phyloP scores from a whole-genome alignment of 2,113 vertebrate genomes.

The Mirounga angustirostris region DNA sequence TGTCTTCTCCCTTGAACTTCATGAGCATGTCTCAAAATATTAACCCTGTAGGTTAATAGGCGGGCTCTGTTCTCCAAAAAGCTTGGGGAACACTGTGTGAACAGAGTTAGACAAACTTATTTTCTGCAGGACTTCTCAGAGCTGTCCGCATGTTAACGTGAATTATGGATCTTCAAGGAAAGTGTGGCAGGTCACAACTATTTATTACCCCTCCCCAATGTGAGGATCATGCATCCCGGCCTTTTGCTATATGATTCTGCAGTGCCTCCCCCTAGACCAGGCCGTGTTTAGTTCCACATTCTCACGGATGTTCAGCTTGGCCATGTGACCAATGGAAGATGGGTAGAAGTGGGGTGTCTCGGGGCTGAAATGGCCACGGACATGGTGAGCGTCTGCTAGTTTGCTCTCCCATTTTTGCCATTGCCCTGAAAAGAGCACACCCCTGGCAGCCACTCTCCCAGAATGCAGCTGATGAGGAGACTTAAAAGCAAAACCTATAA shows the following conservation, averaged over 20 bases:
- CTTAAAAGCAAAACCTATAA: not conserved
- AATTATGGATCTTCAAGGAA: not conserved
- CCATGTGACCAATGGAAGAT: not conserved
- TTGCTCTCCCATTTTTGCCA: not conserved
- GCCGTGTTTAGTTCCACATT: not conserved
- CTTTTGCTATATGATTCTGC: not conserved
- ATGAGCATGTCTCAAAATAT: not conserved
- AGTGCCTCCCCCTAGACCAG: not conserved
- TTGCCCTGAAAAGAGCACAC: not conserved
- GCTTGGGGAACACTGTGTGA: not conserved
- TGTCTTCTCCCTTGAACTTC: not conserved
- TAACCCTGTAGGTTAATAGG: not conserved
- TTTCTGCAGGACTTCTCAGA: not conserved
- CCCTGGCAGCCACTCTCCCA: not conserved
- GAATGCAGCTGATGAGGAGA: not conserved
- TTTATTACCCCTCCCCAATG: too few relatives aligned
- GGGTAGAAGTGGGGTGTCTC: not conserved
- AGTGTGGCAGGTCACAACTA: not conserved
- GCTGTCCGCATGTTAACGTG: fast-evolving
- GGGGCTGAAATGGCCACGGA: not conserved
- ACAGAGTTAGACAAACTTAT: not conserved
- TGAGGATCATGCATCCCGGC: not conserved
- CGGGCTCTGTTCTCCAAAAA: not conserved
- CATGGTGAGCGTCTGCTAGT: not conserved
- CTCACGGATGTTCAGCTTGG: not conserved